phyloP scores from a whole-genome alignment of 2,113 vertebrate genomes.

The Prunella fulvescens region DNA sequence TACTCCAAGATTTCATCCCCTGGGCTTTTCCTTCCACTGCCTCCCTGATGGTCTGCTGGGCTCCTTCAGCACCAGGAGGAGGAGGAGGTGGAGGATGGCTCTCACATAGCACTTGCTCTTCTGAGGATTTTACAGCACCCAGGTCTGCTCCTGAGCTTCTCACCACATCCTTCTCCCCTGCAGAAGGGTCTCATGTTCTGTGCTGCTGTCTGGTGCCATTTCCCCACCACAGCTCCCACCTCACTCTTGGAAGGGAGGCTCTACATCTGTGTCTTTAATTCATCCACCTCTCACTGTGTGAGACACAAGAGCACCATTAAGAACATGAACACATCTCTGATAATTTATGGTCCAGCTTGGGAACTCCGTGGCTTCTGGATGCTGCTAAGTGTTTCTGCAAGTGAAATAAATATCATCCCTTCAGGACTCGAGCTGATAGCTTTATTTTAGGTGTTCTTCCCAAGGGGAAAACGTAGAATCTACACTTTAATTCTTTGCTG shows the following conservation, averaged over 20 bases:
- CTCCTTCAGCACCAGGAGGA: neutral
- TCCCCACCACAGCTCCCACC: neutral
- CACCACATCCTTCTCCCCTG: neutral
- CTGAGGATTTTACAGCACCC: neutral
- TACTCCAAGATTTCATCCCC: neutral
- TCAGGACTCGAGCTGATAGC: neutral
- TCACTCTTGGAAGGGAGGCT: neutral
- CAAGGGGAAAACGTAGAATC: neutral
- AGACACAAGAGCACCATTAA: neutral
- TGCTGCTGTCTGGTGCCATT: neutral
- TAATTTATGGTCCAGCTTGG: neutral
- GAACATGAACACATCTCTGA: neutral
- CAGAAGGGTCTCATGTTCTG: neutral
- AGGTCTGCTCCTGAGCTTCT: neutral
- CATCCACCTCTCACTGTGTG: neutral
- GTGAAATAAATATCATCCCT: neutral
- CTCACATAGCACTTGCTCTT: neutral
- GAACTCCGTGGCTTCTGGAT: neutral
- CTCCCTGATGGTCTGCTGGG: neutral
- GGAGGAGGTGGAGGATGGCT: neutral
- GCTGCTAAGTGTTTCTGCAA: neutral
- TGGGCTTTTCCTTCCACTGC: neutral
- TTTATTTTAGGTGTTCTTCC: neutral
- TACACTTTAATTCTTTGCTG: neutral
- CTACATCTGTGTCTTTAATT: neutral